phyloP scores from a whole-genome alignment of 2,113 vertebrate species.

The Cryptomyrus ogoouensis region DNA sequence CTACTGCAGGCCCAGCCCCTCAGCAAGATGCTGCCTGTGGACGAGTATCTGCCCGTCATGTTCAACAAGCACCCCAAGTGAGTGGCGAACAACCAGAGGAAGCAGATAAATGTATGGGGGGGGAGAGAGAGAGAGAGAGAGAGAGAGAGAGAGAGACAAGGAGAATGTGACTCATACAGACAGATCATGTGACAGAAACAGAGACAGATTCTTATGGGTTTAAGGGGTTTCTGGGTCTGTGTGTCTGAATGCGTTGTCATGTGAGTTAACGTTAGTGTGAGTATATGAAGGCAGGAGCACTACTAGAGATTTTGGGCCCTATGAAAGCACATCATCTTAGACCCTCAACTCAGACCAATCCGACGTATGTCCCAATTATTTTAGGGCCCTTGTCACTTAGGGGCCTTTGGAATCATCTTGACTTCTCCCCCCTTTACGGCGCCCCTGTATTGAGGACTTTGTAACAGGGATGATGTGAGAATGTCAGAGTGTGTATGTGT shows the following conservation, averaged over 20 bases:
- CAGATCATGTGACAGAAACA: neutral
- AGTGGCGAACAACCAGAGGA: conserved; percentile 40
- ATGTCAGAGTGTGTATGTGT: neutral
- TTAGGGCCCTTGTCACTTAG: neutral
- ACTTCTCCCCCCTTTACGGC: neutral
- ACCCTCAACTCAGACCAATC: neutral
- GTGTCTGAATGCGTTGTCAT: neutral
- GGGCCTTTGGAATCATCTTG: neutral
- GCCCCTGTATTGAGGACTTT: neutral
- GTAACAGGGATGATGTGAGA: neutral
- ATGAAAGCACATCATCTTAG: neutral
- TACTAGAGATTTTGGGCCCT: neutral
- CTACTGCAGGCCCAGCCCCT: conserved; percentile 72
- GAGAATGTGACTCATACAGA: neutral
- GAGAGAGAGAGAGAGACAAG: neutral
- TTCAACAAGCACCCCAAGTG: conserved; percentile 86
- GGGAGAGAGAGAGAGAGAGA: neutral
- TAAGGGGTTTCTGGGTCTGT: neutral
- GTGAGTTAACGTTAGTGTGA: neutral
- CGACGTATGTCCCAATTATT: neutral
- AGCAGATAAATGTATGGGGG: too few species aligned
- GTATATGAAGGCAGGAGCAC: neutral
- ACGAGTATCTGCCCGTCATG: conserved; percentile 83
- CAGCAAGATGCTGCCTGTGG: conserved; percentile 81
- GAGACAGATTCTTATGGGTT: neutral